Base-by-base conservation (phyloP, 2,113 vertebrate species). In the Bubo scandiacus region DNA sequence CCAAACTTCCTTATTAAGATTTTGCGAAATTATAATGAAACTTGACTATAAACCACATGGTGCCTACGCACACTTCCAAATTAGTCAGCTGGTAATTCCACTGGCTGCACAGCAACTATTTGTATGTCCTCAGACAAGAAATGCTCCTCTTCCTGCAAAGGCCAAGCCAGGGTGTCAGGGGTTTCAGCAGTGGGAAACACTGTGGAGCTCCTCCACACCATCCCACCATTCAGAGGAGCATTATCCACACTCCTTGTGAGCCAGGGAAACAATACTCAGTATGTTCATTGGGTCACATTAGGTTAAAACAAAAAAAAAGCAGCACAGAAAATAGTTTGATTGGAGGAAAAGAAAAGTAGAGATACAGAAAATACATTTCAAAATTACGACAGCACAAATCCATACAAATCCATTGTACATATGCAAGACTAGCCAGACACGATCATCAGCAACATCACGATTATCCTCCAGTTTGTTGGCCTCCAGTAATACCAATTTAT, bases 1-100 rank as follows among this genome's bases (percentile, higher is more conserved):
- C 63, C 59, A 86, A 95, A 96, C 59, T 96, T 94, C 82, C 81
- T 91, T 70, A 97, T 94, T 95, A 95, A 95, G 92, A 94, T 94
- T 96, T 93, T 12, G 9, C 0, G 0, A 86, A 96, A 77, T 52
- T 74, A 59, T 96, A 97, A 97, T 92, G 92, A 86, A 97, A 95
- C 92, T 36, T 96, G 97, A 97, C 97, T 96, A 96, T 58, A 81
- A 81, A 62, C 78, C 91, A 94, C 93, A 90, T 9, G 42, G 91
- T 62, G 42, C 30, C 74, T 77, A 47, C 92, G 51, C 19, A 66
- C 62, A 68, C 55, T 93, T 92, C 51, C 88, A 88, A 91, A 94
- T 85, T 34, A 95, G 89, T 47, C 65, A 81, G 49, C 1, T 34
- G 65, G n/a, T 62, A 82, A 88, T 70, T 91, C 78, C 74, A 88